Base-by-base conservation (phyloP, 2,113 vertebrate species). In the Misgurnus anguillicaudatus region DNA sequence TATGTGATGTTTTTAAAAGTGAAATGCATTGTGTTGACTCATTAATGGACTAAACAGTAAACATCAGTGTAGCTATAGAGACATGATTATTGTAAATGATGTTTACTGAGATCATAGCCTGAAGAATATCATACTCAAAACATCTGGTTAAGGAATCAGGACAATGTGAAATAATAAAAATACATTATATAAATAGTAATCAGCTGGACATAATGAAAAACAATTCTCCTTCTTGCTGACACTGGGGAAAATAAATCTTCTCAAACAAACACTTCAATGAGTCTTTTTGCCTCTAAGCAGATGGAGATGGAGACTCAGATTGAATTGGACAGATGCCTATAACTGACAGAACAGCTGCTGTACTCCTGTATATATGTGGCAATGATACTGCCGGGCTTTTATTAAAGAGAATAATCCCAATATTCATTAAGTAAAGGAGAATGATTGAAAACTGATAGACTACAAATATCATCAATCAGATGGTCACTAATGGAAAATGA, bases 241-340 rank as follows among this genome's bases (percentile, higher is more conserved):
- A 31, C 62, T 39, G 6, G 38, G n/a, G 24, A 45, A 71, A 13
- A 41, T 16, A 71, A 57, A 55, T 57, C 19, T 57, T 72, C 36
- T 3, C 17, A n/a, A n/a, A n/a, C n/a, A n/a, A n/a, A n/a, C n/a
- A 41, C 48, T 51, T 14, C 48, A 51, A 16, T 14, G 48, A 51
- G 48, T 51, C 48, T 51, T 5, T 48, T 48, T 51, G 48, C 16
- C 48, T 51, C 48, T 73, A 53, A 73, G 53, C 70, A 73, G 70
- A 73, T 73, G 70, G 70, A 73, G 38, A 73, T 39, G 24, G 24
- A 60, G 53, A 73, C 38, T 73, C 70, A 5, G 53, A 73, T 73
- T 73, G 14, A 53, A 73, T 73, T 60, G 70, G 70, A 60, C 55
- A 60, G 53, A 38, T 24, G 70, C 53, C 38, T 73, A 4, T 60